Conservation (phyloP, 2,888 invertebrate genomes). For the Graphium colonna region DNA sequence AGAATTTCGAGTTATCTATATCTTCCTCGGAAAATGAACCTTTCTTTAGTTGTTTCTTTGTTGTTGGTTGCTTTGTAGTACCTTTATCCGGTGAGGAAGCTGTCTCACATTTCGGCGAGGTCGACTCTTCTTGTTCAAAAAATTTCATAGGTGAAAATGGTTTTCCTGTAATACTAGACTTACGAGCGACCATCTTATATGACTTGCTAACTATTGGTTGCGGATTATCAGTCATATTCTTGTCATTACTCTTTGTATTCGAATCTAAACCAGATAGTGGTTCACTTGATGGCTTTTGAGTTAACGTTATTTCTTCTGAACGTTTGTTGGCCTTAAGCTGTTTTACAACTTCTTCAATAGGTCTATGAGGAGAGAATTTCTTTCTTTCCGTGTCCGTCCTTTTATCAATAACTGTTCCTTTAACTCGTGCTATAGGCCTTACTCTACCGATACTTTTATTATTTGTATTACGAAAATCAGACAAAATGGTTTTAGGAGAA, state of each 20-base stretch:
- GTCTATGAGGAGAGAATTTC: conserved; percentile 69
- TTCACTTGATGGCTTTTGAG: conserved; percentile 35
- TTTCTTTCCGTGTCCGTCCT: conserved; percentile 67
- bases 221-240: conserved; percentile 53
- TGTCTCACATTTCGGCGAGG: conserved; percentile 39
- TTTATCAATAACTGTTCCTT: conserved; percentile 72
- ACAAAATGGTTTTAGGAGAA: conserved; percentile 70
- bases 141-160: conserved; percentile 72
- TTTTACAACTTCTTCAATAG: conserved; percentile 73
- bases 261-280: conserved; percentile 37
- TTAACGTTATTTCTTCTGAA: conserved; percentile 53
- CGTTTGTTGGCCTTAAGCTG: conserved; percentile 67
- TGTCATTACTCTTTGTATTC: conserved; percentile 35
- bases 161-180: conserved; percentile 74
- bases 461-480: conserved; percentile 64
- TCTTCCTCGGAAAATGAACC: conserved; percentile 62
- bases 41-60: conserved; percentile 53
- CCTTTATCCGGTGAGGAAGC: conserved; percentile 35
- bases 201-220: conserved; percentile 71
- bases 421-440: conserved; percentile 72
- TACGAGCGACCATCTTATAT: conserved; percentile 75
- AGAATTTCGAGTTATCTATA: conserved; percentile 65
- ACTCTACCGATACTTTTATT: conserved; percentile 68
- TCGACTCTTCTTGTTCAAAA: conserved; percentile 58
- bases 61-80: conserved; percentile 41